These are phyloP conservation scores for Folsomia manolachei DNA, from an alignment of 2,888 invertebrate genomes.

Conservation along the genomic window DNA sequence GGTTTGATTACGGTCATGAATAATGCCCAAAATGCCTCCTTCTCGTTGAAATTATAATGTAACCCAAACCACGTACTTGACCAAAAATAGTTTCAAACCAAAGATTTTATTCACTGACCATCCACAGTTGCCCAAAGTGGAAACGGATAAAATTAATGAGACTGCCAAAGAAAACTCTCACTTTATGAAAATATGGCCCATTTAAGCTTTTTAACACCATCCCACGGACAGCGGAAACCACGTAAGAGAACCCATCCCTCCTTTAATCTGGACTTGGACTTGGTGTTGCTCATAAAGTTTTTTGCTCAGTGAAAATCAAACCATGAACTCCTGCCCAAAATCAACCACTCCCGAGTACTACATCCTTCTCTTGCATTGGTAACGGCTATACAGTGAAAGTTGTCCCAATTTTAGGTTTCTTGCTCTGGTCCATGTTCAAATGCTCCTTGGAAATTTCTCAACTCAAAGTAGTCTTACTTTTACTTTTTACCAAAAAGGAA, in stretches of 20 bases:
- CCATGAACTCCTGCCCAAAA: neutral
- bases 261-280: slow-evolving; percentile 22
- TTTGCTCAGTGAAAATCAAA: neutral
- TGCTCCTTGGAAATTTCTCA: neutral
- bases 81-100: neutral
- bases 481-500: neutral
- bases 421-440: too few relatives aligned
- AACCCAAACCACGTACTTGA: neutral
- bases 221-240: slow-evolving; percentile 20
- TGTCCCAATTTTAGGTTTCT: too few relatives aligned
- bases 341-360: neutral
- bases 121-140: neutral
- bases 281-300: slow-evolving; percentile 12
- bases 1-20: neutral
- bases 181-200: slow-evolving; percentile 36
- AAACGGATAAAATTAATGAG: slow-evolving; percentile 23
- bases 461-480: neutral
- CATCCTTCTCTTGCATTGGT: too few relatives aligned
- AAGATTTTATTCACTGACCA: slow-evolving; percentile 1
- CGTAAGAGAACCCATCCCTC: neutral
- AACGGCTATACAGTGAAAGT: too few relatives aligned
- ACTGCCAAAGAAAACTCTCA: slow-evolving; percentile 35
- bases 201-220: slow-evolving; percentile 40
- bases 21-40: neutral
- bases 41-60: neutral